A percentile compares a stretch with the other conserved stretches of the same genome.
Conservation (phyloP, 35 echinoderm and acorn worm species). For the Apostichopus californicus region DNA sequence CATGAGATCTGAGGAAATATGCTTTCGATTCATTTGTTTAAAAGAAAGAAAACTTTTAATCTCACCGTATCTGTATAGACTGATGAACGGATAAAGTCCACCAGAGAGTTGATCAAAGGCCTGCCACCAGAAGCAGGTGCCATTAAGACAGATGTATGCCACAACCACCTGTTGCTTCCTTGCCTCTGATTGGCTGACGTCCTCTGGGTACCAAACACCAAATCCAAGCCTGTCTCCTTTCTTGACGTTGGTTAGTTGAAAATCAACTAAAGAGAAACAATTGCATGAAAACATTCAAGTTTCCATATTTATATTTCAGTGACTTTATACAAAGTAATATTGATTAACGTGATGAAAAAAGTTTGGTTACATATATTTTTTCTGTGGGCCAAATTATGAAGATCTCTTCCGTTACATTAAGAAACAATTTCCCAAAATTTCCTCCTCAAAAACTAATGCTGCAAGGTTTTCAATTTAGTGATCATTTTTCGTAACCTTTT, state of each 20-base stretch:
- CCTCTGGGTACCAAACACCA: constrained; percentile 74
- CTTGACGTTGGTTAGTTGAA: constrained; percentile 40
- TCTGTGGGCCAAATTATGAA: too few relatives aligned
- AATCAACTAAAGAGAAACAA: constrained; percentile 29
- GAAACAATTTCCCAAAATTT: neutral
- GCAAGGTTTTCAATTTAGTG: too few relatives aligned
- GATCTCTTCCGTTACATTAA: neutral
- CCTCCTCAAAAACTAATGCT: too few relatives aligned
- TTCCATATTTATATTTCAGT: too few relatives aligned
- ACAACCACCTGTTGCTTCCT: constrained; percentile 77
- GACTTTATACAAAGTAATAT: neutral
- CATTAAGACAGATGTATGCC: constrained; percentile 87
- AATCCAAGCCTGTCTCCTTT: constrained; percentile 84
- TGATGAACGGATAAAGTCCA: constrained; percentile 79
- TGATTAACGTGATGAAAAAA: neutral
- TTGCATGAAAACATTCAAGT: too few relatives aligned
- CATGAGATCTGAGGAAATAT: too few relatives aligned
- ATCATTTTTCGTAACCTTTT: too few relatives aligned
- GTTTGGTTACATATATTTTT: neutral
- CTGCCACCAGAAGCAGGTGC: constrained; percentile 64
- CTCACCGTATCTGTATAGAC: constrained; percentile 91
- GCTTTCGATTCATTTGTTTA: too few relatives aligned
- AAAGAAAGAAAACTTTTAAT: neutral
- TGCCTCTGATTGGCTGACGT: constrained; percentile 63
- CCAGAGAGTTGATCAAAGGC: constrained; percentile 77